Percentiles rank a stretch among this genome's conserved stretches.
phyloP scores from a whole-genome alignment of 2,888 invertebrate species.

The Apantesis nais region DNA sequence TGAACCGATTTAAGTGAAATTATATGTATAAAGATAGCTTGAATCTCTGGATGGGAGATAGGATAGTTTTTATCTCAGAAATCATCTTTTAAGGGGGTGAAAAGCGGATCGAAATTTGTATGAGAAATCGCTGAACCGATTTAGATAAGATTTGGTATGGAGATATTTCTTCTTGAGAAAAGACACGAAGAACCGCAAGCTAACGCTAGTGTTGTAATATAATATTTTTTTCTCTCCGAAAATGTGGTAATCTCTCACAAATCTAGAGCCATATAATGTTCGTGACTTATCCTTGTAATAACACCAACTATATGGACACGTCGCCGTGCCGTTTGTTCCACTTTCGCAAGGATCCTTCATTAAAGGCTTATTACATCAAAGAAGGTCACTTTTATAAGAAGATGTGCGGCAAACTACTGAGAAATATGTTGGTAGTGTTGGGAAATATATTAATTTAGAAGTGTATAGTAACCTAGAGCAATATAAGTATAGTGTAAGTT shows the following conservation, averaged over 20 bases:
- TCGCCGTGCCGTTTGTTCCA: conserved; percentile 27
- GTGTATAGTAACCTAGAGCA: neutral
- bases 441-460: conserved; percentile 1
- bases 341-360: conserved; percentile 24
- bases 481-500: neutral
- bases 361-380: conserved; percentile 20
- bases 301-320: conserved; percentile 20
- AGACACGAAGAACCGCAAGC: no score
- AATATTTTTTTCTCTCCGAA: conserved; percentile 10
- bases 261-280: conserved; percentile 13
- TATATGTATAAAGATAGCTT: no score
- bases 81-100: no score
- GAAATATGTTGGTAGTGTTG: neutral
- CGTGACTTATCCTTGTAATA: conserved; percentile 37
- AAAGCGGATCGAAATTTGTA: no score
- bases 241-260: conserved; percentile 12
- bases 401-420: neutral
- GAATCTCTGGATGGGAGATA: no score
- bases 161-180: no score
- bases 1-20: no score
- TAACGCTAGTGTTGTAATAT: neutral
- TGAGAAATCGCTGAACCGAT: no score
- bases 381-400: conserved; percentile 1
- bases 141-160: no score
- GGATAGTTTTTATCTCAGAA: no score